Evolutionary conservation across 2,797 vertebrate genomes (phyloP).

Genomic region (Distichodus sexfasciatus): DNA sequence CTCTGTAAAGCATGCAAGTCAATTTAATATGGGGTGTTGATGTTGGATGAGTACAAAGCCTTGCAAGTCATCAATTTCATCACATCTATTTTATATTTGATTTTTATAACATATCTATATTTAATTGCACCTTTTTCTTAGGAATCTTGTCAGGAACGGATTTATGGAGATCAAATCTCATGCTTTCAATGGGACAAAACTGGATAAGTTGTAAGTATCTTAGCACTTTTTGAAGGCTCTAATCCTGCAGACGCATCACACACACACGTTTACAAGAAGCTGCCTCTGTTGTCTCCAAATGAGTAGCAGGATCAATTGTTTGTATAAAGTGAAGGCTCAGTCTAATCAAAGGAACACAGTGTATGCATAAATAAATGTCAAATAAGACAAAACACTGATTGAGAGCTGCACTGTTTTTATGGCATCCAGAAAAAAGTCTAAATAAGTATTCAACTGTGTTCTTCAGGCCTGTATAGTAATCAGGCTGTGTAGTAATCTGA

Average conservation of each 20-base stretch:
- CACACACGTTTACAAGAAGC: conserved; percentile 4
- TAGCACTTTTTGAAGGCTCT: not conserved
- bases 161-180: conserved; percentile 86
- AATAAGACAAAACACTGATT: conserved; percentile 73
- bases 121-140: conserved; percentile 53
- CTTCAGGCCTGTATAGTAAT: conserved; percentile 24
- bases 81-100: no score
- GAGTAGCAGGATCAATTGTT: conserved; percentile 30
- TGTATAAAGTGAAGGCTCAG: conserved; percentile 29
- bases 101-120: not conserved
- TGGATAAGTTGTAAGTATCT: conserved; percentile 83
- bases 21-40: no score
- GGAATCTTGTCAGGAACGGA: conserved; percentile 86
- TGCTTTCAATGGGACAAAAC: conserved; percentile 86
- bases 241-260: not conserved
- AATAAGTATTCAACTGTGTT: conserved; percentile 58
- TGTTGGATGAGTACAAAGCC: no score
- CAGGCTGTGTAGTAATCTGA: no score
- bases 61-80: not conserved
- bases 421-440: conserved; percentile 42
- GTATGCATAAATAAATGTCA: conserved; percentile 61
- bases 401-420: conserved; percentile 59
- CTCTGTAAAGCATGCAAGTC: no score
- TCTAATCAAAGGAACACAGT: conserved; percentile 58
- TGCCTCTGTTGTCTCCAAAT: not conserved